phyloP scores from a whole-genome alignment of 2,113 vertebrate genomes.

The Channa maculata region DNA sequence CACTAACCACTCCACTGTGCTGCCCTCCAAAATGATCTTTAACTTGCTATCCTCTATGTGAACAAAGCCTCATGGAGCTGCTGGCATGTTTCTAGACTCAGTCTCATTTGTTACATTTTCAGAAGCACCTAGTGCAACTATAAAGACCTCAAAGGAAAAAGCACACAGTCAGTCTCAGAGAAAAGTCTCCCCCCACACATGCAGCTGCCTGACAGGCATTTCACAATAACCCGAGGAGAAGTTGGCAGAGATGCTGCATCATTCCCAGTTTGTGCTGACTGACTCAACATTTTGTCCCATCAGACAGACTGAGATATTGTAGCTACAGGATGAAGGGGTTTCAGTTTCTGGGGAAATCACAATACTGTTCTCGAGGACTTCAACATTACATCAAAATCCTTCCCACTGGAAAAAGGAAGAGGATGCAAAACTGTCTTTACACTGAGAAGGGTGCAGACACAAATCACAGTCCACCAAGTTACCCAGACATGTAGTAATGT shows the following conservation, averaged over 20 bases:
- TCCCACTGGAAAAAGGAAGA: slow-evolving; percentile 23
- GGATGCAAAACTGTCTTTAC: slow-evolving; percentile 23
- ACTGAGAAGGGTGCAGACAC: slow-evolving; percentile 18
- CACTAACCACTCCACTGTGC: too few species aligned
- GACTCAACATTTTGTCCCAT: slow-evolving; percentile 67
- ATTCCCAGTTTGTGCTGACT: slow-evolving; percentile 51
- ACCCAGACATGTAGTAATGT: slow-evolving; percentile 5
- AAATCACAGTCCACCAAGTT: slow-evolving; percentile 38
- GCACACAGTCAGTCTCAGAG: not conserved
- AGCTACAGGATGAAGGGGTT: slow-evolving; percentile 51
- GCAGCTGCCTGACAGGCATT: slow-evolving; percentile 16
- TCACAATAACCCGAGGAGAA: slow-evolving; percentile 24
- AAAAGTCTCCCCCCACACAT: slow-evolving; percentile 26
- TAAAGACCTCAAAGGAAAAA: not conserved
- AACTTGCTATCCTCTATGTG: not conserved
- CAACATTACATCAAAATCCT: slow-evolving; percentile 40
- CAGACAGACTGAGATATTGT: slow-evolving; percentile 45
- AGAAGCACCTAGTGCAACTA: not conserved
- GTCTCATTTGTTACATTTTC: not conserved
- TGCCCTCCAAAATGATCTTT: too few species aligned
- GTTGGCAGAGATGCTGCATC: slow-evolving; percentile 53
- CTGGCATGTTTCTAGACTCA: not conserved
- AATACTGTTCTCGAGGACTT: slow-evolving; percentile 40
- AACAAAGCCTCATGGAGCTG: not conserved
- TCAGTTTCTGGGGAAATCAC: slow-evolving; percentile 50